Base-by-base conservation (phyloP, 2,888 invertebrate genomes). In the Trachelus tabidus region DNA sequence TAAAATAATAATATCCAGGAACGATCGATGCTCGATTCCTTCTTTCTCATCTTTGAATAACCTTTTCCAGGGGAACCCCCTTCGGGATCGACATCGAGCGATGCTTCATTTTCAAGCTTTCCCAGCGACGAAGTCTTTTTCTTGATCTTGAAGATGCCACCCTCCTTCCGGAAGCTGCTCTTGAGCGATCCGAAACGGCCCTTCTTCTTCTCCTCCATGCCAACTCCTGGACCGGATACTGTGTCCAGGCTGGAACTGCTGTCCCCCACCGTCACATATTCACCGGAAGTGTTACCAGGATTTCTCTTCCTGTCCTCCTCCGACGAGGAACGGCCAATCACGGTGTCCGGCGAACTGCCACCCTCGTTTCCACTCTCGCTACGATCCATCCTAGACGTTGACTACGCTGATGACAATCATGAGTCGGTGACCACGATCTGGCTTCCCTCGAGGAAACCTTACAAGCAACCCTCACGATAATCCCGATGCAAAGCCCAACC, bases 241-340 rank as follows among this genome's bases (percentile, higher is more conserved):
- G 89, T 88, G 79, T 90, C 89, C 81, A 90, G 80, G 68, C 89
- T 90, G 37, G 89, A 89, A 79, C 86, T 89, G 71, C 90, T 89
- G 35, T 85, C 89, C n/a, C 79, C 87, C 33, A 86, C 88, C 68
- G 83, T 85, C 15, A 84, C 81, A 82, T 87, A 85, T 33, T 87
- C 86, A 69, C 86, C 84, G 80, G 86, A 87, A 80, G 85, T 83
- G 74, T 77, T 76, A 12, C 34, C 73, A 12, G 69, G 34, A 9
- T 71, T 73, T 23, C 56, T 77, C 71, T 81, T 86, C 78, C 82
- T 85, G 68, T 90, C 87, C 69, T 88, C 89, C 74, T 89, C 88
- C 80, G 87, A 85, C 34, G 33, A n/a, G 78, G 88, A 89, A 75
- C 87, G 89, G 30, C 85, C 87, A 80, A 89, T 86, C 80, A 88